Evolutionary conservation across 1,140 invertebrate species (phyloP), one percentile per base, ranked within the genome.

Genomic region (Lanistes nyassanus): DNA sequence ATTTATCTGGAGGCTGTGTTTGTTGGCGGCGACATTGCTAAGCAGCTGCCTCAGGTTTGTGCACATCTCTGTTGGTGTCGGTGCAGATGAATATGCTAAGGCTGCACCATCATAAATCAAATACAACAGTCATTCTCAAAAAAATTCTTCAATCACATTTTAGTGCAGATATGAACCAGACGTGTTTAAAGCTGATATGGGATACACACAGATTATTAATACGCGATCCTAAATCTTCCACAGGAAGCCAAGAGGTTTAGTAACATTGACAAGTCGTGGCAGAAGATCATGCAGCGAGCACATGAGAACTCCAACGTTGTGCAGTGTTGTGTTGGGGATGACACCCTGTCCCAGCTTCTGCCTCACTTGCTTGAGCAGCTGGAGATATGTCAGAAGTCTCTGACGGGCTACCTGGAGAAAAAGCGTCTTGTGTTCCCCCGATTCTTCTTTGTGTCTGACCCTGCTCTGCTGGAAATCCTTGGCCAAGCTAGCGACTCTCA

Each of bases 381-480:
- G 39, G 97, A 99, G 88, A 91, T 98, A 4, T 99, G 97, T 90
- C 97, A 99, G 89, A 99, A 98, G 90, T 98, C 96, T 26, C 91
- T 99, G 16, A 97, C 96, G 80, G 97, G 97, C 26, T 99, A 99
- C 89, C 90, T 99, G 36, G 97, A 99, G 86, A 97, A 97, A 85
- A 98, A 99, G 88, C 92, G 97, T 42, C 95, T 97, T 85, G 95
- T 98, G 93, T 99, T 99, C 88, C 97, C 97, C 21, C 90, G 97
- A 82, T 99, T 99, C 87, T 99, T 98, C 91, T 99, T 99, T 84
- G 97, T 99, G 0, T 99, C 97, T 2, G 97, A 99, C 91, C 97
- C 97, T 5, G 97, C 97, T 0, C 88, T 99, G 53, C 89, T 99
- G 56, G 97, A 99, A 89, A 98, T 99, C 85, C 91, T 99, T 0